phyloP scores from a whole-genome alignment of 2,113 vertebrate species.

The Cairina moschata region DNA sequence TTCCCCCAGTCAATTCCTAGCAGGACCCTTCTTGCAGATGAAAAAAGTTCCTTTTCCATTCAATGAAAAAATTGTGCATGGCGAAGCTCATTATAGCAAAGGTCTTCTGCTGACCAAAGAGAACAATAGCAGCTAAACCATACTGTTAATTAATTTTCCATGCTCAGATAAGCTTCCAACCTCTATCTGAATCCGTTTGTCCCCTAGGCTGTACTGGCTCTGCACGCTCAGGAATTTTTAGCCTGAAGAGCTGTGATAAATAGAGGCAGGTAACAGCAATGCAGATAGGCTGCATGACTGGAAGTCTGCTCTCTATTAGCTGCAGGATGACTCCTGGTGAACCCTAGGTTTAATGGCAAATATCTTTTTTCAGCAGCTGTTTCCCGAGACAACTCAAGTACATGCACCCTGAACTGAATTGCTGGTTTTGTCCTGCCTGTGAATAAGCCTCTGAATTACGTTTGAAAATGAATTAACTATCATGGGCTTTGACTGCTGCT shows the following conservation, averaged over 20 bases:
- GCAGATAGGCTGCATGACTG: not conserved
- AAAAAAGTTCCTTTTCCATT: not conserved
- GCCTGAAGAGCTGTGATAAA: conserved; percentile 10
- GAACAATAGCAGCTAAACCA: conserved; percentile 9
- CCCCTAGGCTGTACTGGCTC: not conserved
- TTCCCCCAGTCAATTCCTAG: not conserved
- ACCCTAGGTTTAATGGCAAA: not conserved
- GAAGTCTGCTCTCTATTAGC: conserved; percentile 19
- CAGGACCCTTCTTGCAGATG: not conserved
- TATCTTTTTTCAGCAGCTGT: conserved; percentile 39
- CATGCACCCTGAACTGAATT: conserved; percentile 12
- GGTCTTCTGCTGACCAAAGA: not conserved
- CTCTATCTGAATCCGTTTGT: not conserved
- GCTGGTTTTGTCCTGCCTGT: not conserved
- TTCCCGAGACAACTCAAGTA: conserved; percentile 6
- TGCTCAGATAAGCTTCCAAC: not conserved
- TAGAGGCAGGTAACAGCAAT: conserved; percentile 22
- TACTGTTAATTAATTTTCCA: conserved; percentile 43
- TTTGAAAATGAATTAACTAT: not conserved
- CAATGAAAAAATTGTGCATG: not conserved
- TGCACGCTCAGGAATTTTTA: conserved; percentile 17
- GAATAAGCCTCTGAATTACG: conserved; percentile 7
- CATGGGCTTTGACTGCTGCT: not conserved
- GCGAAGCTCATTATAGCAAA: not conserved
- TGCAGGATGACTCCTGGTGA: not conserved